Evolutionary conservation across 2,113 vertebrate species (phyloP).

Genomic region (Dunckerocampus dactyliophorus): DNA sequence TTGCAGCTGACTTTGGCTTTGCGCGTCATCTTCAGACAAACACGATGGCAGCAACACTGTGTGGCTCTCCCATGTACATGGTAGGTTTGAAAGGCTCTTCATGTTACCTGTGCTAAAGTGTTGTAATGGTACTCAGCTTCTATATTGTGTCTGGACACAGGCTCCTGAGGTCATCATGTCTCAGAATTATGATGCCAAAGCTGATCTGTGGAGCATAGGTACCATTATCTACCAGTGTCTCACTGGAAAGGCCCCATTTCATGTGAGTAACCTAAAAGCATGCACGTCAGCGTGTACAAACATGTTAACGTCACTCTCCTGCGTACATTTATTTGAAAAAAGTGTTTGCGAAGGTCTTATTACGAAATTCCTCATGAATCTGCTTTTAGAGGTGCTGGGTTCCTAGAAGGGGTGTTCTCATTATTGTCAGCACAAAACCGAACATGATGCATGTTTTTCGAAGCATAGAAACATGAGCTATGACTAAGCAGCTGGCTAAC

Average conservation of each 20-base stretch:
- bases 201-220: conserved; percentile 97
- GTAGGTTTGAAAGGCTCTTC: conserved; percentile 66
- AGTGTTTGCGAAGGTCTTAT: neutral
- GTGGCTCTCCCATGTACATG: conserved; percentile 99
- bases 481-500: conserved; percentile 21
- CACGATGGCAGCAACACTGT: conserved; percentile 92
- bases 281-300: neutral
- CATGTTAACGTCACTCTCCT: neutral
- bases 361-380: conserved; percentile 5
- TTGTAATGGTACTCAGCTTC: conserved; percentile 7
- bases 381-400: conserved; percentile 16
- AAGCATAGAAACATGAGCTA: conserved; percentile 13
- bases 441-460: conserved; percentile 20
- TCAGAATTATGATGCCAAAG: conserved; percentile 94
- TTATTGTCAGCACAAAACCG: conserved; percentile 9
- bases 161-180: conserved; percentile 98
- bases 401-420: conserved; percentile 11
- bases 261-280: conserved; percentile 71
- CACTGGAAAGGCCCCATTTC: conserved; percentile 93
- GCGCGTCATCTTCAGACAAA: conserved; percentile 92
- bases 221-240: conserved; percentile 95
- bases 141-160: conserved; percentile 62
- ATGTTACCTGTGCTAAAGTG: conserved; percentile 4
- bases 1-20: conserved; percentile 92
- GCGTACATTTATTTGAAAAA: neutral